Conservation (phyloP, 1,140 invertebrate species). For the Globodera ellingtonae region DNA sequence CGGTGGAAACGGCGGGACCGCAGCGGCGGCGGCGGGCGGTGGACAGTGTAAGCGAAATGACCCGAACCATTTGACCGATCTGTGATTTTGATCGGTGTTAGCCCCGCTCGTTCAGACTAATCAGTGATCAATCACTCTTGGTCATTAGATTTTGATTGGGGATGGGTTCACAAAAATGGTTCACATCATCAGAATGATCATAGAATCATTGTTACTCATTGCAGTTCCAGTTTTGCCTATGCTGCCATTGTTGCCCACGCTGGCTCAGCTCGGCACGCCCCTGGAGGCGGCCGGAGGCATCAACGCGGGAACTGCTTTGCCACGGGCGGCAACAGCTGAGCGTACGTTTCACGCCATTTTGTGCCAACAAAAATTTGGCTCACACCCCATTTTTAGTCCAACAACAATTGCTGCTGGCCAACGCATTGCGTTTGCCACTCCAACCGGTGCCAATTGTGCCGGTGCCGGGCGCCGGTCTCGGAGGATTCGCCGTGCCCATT, state of each 20-base stretch:
- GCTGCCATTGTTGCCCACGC: conserved; percentile 1
- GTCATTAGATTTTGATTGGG: too few relatives aligned
- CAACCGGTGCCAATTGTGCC: background rate
- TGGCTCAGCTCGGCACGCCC: background rate
- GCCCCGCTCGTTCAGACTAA: too few relatives aligned
- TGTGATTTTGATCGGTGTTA: too few relatives aligned
- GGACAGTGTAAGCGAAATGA: too few relatives aligned
- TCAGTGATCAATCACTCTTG: too few relatives aligned
- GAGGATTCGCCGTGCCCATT: background rate
- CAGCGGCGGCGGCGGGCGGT: background rate
- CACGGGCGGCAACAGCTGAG: background rate
- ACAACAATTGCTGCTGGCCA: background rate
- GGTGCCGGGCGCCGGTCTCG: background rate
- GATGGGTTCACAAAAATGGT: too few relatives aligned
- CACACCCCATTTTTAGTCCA: background rate
- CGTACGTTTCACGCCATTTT: background rate
- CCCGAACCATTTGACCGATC: too few relatives aligned
- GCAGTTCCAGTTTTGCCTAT: background rate
- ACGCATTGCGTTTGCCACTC: background rate
- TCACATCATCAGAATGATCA: background rate
- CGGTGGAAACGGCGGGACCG: background rate
- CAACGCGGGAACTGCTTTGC: background rate
- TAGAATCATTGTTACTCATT: background rate
- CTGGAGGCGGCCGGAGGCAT: background rate
- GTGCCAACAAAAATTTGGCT: background rate